A percentile compares a stretch with the other conserved stretches of the same genome.
Conservation (phyloP, 1,140 invertebrate genomes). For the Piezodorus guildinii region DNA sequence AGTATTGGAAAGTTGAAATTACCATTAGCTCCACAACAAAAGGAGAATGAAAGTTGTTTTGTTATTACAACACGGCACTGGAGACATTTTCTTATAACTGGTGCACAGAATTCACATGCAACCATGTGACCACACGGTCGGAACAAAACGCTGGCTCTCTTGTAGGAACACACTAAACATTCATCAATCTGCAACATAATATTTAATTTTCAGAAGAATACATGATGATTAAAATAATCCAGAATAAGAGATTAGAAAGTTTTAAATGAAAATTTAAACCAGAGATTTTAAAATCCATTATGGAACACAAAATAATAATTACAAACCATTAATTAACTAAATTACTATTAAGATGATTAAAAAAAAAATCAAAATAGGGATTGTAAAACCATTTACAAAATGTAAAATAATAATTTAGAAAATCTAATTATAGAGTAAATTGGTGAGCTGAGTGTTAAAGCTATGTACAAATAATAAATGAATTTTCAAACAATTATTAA, state of each 20-base stretch:
- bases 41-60: conserved; percentile 53
- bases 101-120: conserved; percentile 82
- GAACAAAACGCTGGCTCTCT: conserved; percentile 80
- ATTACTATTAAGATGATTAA: too few species aligned
- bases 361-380: too few species aligned
- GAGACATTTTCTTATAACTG: conserved; percentile 93
- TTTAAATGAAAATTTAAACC: background rate
- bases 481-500: too few species aligned
- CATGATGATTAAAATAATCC: background rate
- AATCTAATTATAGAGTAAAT: too few species aligned
- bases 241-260: background rate
- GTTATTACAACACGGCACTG: conserved; percentile 82
- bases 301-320: too few species aligned
- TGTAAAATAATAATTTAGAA: too few species aligned
- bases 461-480: too few species aligned
- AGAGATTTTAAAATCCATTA: background rate
- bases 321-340: too few species aligned
- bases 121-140: conserved; percentile 91
- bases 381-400: too few species aligned
- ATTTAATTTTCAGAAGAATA: background rate
- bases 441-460: too few species aligned
- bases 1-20: too few species aligned
- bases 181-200: conserved; percentile 69
- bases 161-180: conserved; percentile 90
- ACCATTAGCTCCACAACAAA: conserved; percentile 48